Conservation (phyloP, 2,113 vertebrate species). For the Malurus cyaneus region DNA sequence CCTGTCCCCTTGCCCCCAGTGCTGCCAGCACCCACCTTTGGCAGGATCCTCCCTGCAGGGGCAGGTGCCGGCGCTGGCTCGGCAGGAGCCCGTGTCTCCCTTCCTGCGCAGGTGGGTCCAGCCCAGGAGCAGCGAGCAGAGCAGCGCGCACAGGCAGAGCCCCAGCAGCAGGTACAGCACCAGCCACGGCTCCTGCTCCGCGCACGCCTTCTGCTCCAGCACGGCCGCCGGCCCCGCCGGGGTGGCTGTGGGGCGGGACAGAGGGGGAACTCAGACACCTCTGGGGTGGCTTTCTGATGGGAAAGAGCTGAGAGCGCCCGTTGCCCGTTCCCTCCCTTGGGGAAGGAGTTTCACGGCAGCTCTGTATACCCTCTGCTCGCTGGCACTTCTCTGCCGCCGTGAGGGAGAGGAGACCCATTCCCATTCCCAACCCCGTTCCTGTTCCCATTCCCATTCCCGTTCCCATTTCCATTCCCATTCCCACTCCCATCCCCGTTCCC, state of each 20-base stretch:
- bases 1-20: background rate
- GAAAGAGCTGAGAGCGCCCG: accelerated
- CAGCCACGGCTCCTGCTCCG: slow-evolving; percentile 54
- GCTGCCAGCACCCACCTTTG: slow-evolving; percentile 67
- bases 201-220: background rate
- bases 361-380: accelerated
- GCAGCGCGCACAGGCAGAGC: slow-evolving; percentile 70
- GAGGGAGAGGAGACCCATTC: background rate
- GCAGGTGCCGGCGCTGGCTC: background rate
- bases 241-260: background rate
- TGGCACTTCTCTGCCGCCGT: accelerated
- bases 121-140: slow-evolving; percentile 76
- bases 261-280: background rate
- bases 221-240: background rate
- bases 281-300: accelerated
- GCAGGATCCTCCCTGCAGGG: background rate
- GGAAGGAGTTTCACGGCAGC: background rate
- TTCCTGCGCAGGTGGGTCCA: slow-evolving; percentile 70
- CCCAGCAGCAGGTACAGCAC: slow-evolving; percentile 76
- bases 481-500: background rate
- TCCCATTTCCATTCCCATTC: background rate
- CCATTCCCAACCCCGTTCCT: background rate
- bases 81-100: slow-evolving; percentile 44
- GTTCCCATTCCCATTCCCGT: background rate
- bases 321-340: accelerated